Evolutionary conservation across 64 coral and sea anemone species (phyloP), one percentile per base, ranked within the genome.

Genomic region (Stichodactyla helianthus): DNA sequence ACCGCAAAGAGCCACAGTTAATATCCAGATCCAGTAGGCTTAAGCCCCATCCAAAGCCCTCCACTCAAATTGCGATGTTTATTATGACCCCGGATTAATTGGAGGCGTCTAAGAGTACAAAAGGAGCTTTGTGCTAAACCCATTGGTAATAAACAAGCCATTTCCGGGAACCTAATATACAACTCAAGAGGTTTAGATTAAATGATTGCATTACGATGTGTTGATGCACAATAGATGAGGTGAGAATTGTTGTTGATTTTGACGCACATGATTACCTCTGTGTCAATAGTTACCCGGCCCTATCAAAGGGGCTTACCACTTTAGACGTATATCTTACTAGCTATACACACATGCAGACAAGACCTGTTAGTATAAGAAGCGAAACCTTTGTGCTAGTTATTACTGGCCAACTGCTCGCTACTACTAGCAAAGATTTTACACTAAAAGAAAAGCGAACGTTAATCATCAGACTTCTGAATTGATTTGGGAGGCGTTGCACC

Each of bases 81-180:
- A 51, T 54, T 23, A 54, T 81, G 78, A 51, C 52, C 52, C 20
- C 0, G 78, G 78, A 81, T 81, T 81, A 81, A 81, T 81, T 20
- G 53, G 52, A 81, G 31, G 78, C 52, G 50, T 51, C 52, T 81
- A n/a, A 44, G 26, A 51, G 20, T 5, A 81, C 78, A 81, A 81
- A 81, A 7, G 22, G 19, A 81, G 50, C 78, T 81, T 81, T 81
- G 78, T 81, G 78, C 52, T 74, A 81, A 52, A 81, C 35, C 50
- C 78, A 81, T 54, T 81, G 51, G 50, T 28, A 54, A 81, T 81
- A 81, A 81, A 81, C 78, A 81, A 81, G 50, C 78, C 52, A 81
- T 81, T 81, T 81, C 78, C 78, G 78, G 68, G 18, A 81, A 81
- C 52, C 78, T 81, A 81, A 81, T 81, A 81, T 81, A 54, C 50